phyloP scores from a whole-genome alignment of 2,888 invertebrate genomes.

The Xanthorhoe spadicearia region DNA sequence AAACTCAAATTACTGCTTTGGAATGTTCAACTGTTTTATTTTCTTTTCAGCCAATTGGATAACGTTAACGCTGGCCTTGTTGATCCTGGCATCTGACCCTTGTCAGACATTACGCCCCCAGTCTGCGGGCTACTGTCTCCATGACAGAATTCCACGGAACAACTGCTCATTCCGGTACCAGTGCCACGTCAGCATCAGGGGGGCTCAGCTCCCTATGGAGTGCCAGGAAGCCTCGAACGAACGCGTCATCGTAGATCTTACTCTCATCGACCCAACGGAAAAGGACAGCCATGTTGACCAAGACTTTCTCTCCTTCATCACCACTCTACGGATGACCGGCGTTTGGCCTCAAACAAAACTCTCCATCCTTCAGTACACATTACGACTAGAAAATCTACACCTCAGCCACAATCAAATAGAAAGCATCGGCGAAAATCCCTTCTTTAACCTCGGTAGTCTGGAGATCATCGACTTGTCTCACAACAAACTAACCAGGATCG shows the following conservation, averaged over 20 bases:
- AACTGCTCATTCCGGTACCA: slow-evolving; percentile 59
- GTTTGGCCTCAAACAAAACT: slow-evolving; percentile 59
- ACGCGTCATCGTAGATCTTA: slow-evolving; percentile 61
- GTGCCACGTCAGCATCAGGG: slow-evolving; percentile 58
- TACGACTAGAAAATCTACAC: slow-evolving; percentile 56
- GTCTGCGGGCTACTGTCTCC: slow-evolving; percentile 55
- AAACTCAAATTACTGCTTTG: neutral
- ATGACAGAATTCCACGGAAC: slow-evolving; percentile 47
- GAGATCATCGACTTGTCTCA: slow-evolving; percentile 64
- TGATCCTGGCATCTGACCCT: slow-evolving; percentile 40
- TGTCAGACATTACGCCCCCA: neutral
- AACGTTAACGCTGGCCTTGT: slow-evolving; percentile 47
- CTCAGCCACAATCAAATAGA: slow-evolving; percentile 59
- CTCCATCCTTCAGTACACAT: slow-evolving; percentile 61
- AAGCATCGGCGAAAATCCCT: slow-evolving; percentile 57
- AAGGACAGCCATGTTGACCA: slow-evolving; percentile 53
- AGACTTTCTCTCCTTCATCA: slow-evolving; percentile 59
- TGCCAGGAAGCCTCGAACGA: slow-evolving; percentile 68
- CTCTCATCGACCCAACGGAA: slow-evolving; percentile 58
- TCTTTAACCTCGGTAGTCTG: slow-evolving; percentile 57
- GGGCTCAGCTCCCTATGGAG: slow-evolving; percentile 51
- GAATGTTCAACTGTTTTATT: neutral
- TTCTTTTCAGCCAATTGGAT: slow-evolving; percentile 53
- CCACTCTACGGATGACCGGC: slow-evolving; percentile 59
- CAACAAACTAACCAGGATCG: slow-evolving; percentile 60